Evolutionary conservation across 2,888 invertebrate genomes (phyloP).

Genomic region (Andrena dorsata): DNA sequence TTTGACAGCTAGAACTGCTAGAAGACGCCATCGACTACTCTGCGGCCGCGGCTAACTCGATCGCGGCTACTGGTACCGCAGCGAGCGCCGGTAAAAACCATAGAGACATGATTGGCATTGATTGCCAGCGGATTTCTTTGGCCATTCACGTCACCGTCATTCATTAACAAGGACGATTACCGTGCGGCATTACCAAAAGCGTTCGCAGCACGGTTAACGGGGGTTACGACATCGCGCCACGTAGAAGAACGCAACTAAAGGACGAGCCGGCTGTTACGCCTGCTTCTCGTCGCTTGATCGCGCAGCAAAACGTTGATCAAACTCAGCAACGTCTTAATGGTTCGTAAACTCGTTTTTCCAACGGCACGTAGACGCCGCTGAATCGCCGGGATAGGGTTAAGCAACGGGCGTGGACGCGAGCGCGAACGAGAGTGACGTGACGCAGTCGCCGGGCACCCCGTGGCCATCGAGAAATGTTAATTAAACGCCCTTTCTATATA

Average conservation of each 20-base stretch:
- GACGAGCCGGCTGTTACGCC: constrained; percentile 9
- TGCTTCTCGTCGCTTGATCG: constrained; percentile 11
- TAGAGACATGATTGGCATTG: constrained; percentile 63
- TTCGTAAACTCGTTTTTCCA: constrained; percentile 64
- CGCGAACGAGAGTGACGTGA: constrained; percentile 67
- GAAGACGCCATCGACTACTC: neutral
- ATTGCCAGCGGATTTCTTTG: constrained; percentile 50
- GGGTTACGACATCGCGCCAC: constrained; percentile 55
- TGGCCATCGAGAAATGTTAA: constrained; percentile 75
- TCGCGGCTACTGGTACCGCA: neutral
- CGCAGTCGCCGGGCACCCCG: constrained; percentile 56
- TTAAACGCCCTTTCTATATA: constrained; percentile 72
- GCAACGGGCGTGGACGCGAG: constrained; percentile 57
- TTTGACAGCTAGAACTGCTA: neutral
- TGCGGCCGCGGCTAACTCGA: neutral
- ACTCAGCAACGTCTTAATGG: constrained; percentile 63
- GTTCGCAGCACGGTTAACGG: constrained; percentile 42
- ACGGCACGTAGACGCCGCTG: constrained; percentile 17
- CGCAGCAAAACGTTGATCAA: constrained; percentile 51
- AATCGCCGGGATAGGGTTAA: constrained; percentile 55
- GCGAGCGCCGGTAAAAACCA: constrained; percentile 14
- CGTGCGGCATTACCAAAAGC: constrained; percentile 69
- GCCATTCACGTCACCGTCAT: constrained; percentile 54
- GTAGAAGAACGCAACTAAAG: neutral
- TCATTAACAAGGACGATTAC: constrained; percentile 63